Conservation (phyloP, 2,113 vertebrate species). For the Neotoma lepida region DNA sequence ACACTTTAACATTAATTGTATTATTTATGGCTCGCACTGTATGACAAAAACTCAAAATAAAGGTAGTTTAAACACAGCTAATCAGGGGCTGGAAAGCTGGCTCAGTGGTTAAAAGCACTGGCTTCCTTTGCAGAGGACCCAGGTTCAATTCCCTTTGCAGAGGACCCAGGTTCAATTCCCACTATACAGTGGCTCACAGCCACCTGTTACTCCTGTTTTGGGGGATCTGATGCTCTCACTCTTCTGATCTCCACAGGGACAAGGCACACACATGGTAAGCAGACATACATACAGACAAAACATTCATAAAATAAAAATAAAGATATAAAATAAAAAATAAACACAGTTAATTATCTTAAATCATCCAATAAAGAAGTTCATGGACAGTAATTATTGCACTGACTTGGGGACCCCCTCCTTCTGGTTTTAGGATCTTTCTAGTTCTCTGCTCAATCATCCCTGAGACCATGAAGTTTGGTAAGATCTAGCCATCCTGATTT, state of each 20-base stretch:
- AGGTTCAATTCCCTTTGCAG: background rate
- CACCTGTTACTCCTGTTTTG: too few relatives aligned
- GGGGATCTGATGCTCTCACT: background rate
- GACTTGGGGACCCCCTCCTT: background rate
- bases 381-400: background rate
- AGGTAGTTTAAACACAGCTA: background rate
- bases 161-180: background rate
- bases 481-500: background rate
- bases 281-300: background rate
- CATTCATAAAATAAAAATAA: background rate
- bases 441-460: background rate
- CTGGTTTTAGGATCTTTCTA: background rate
- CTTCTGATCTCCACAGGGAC: background rate
- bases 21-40: background rate
- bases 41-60: slow-evolving; percentile 22
- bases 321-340: background rate
- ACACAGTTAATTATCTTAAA: background rate
- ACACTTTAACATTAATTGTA: background rate
- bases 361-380: background rate
- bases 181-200: background rate
- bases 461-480: background rate
- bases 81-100: background rate
- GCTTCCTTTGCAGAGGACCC: background rate
- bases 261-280: background rate
- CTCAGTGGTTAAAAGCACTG: background rate